Conservation (phyloP, 1,140 invertebrate species). For the Zaprionus lachaisei region DNA sequence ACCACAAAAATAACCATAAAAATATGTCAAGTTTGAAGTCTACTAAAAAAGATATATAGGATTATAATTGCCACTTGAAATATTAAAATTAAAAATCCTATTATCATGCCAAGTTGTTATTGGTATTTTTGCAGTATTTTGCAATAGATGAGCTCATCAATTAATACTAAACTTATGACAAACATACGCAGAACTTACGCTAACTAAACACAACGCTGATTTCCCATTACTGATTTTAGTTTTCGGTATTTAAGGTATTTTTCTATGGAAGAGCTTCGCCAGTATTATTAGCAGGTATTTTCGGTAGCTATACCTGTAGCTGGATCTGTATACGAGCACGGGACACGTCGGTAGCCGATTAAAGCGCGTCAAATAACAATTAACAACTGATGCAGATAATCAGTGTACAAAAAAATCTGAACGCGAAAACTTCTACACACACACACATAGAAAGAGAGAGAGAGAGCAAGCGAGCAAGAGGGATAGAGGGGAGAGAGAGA, state of each 20-base stretch:
- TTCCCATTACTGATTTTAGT: not conserved
- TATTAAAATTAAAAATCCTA: not conserved
- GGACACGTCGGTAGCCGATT: conserved; percentile 80
- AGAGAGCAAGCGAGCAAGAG: not conserved
- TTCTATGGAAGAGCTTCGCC: too few relatives aligned
- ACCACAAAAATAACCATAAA: not conserved
- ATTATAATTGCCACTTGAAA: not conserved
- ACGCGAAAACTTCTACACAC: conserved; percentile 71
- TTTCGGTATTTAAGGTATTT: not conserved
- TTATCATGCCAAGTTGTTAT: not conserved
- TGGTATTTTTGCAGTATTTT: not conserved
- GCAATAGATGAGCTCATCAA: not conserved
- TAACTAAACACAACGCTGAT: not conserved
- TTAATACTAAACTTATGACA: not conserved
- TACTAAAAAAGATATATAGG: too few relatives aligned
- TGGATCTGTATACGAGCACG: conserved; percentile 18
- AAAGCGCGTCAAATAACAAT: conserved; percentile 84
- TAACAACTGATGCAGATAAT: conserved; percentile 84
- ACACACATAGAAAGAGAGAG: conserved; percentile 44
- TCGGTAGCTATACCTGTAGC: not conserved
- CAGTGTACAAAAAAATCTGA: conserved; percentile 76
- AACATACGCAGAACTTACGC: not conserved
- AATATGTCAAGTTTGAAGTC: too few relatives aligned
- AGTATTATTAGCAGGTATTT: not conserved
- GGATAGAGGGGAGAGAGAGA: conserved; percentile 11